Evolutionary conservation across 2,113 vertebrate genomes (phyloP).

Genomic region (Lamprologus sp.): DNA sequence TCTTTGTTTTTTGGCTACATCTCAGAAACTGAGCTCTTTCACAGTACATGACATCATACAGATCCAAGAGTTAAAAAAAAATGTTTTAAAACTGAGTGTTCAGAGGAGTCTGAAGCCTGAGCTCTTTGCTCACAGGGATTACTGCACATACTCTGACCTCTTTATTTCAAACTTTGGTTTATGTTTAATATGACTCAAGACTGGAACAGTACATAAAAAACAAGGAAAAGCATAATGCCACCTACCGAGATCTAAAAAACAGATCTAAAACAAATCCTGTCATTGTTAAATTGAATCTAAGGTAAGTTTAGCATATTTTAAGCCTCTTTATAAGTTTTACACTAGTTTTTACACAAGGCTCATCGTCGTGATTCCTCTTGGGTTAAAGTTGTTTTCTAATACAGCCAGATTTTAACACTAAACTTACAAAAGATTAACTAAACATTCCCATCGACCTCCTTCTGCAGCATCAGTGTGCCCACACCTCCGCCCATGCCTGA

Average conservation of each 20-base stretch:
- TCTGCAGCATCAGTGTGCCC: conserved; percentile 86
- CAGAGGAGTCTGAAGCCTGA: background rate
- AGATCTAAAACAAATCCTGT: background rate
- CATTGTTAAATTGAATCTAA: background rate
- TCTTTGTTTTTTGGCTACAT: background rate
- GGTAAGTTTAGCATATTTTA: background rate
- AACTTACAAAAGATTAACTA: background rate
- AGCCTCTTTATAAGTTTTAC: too few relatives aligned
- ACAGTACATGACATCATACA: background rate
- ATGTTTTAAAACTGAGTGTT: background rate
- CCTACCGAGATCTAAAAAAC: background rate
- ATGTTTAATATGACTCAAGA: background rate
- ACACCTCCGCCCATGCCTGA: conserved; percentile 84
- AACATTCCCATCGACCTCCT: background rate
- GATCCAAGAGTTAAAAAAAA: background rate
- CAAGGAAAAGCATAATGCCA: background rate
- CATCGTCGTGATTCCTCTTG: background rate
- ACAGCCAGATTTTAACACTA: background rate
- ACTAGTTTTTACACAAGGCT: background rate
- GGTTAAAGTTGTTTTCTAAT: background rate
- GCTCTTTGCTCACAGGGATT: background rate
- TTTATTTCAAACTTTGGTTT: background rate
- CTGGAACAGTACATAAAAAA: background rate
- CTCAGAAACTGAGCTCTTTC: background rate
- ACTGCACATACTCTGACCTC: background rate